Evolutionary conservation across 2,113 vertebrate species (phyloP).

Genomic region (Phocoena phocoena): DNA sequence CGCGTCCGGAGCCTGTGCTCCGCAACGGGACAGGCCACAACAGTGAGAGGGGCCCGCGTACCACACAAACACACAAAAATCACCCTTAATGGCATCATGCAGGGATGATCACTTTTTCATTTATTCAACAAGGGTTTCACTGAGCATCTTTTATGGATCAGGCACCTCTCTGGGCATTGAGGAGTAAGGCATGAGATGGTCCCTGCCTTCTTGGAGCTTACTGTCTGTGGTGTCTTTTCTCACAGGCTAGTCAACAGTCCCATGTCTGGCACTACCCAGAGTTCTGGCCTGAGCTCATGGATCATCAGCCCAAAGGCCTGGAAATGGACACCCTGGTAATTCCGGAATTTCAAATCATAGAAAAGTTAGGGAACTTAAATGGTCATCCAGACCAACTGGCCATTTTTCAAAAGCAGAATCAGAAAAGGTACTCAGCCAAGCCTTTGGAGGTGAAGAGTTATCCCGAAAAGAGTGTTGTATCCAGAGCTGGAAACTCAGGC

Average conservation of each 20-base stretch:
- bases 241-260: neutral
- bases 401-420: slow-evolving; percentile 14
- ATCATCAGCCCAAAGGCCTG: neutral
- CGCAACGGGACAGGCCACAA: too few species aligned
- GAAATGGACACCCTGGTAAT: neutral
- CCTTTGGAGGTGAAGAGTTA: neutral
- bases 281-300: neutral
- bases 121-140: neutral
- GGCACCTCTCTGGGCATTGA: neutral
- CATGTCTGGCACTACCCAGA: neutral
- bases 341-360: neutral
- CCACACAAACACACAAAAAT: neutral
- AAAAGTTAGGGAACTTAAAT: neutral
- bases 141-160: neutral
- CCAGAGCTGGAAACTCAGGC: neutral
- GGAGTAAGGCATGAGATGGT: neutral
- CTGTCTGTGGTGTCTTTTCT: neutral
- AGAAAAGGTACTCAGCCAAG: neutral
- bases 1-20: too few species aligned
- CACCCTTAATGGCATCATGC: neutral
- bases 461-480: neutral
- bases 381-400: neutral
- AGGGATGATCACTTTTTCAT: neutral
- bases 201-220: neutral
- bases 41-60: too few species aligned